Evolutionary conservation across 2,888 invertebrate species (phyloP), one percentile per base, ranked within the genome.

Genomic region (Thera obeliscata): DNA sequence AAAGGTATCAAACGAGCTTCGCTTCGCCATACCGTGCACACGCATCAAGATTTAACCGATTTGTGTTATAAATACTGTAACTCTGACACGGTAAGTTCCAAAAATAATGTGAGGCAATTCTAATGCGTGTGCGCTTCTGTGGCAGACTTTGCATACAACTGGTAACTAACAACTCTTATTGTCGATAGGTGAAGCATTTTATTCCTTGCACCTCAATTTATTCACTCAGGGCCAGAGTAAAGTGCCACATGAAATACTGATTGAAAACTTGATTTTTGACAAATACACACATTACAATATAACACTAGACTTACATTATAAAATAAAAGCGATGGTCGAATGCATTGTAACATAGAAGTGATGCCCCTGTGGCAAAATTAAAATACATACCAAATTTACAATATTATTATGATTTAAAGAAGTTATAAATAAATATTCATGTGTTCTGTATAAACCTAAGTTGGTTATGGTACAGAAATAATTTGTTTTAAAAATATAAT

Each of bases 91-190:
- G 66, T 55, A 55, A 68, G 54, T 55, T 56, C 63, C 64, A 67
- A 70, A 67, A 46, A 69, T 66, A 68, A 71, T 55, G 38, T 58
- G 59, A 48, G 3, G 54, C 12, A 78, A 75, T 73, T 73, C 69
- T 77, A 79, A 78, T 78, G 81, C 79, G 79, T 81, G 77, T 76
- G 76, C 73, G 66, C 72, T 75, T 78, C 76, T 79, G 80, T 79
- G 81, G 78, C 78, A 76, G 75, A 74, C 69, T 74, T 78, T 77
- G 78, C 82, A 80, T 81, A 80, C 70, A 74, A 80, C 74, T 90
- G 90, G 90, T 90, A 91, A 90, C 89, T 88, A 80, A 84, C 74
- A 79, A 81, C 79, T 83, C 55, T 87, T 90, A 89, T 87, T 90
- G 90, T 89, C 88, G 82, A 79, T 72, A 79, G 74, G 78, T 80